Conservation (phyloP, 2,797 vertebrate genomes). For the Tragopan temminckii region DNA sequence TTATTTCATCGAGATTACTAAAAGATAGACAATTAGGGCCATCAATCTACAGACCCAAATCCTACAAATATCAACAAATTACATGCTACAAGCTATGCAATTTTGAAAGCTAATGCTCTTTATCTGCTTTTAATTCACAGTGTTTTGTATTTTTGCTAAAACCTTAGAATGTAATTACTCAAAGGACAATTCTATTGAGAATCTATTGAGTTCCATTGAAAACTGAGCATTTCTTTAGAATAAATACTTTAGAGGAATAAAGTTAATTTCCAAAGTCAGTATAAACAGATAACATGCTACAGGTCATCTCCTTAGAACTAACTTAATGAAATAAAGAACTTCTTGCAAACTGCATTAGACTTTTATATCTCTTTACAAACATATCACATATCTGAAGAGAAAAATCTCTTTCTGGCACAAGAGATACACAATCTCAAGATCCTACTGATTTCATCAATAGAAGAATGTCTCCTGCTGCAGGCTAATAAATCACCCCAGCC, state of each 20-base stretch:
- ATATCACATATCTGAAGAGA: background rate
- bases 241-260: background rate
- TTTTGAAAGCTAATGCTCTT: slow-evolving; percentile 43
- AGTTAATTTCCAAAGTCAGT: background rate
- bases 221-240: background rate
- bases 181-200: background rate
- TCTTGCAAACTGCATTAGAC: background rate
- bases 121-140: slow-evolving; percentile 21
- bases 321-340: background rate
- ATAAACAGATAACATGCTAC: background rate
- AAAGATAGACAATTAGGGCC: slow-evolving; percentile 3
- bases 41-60: slow-evolving; percentile 35
- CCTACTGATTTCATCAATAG: slow-evolving; percentile 18
- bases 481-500: slow-evolving; percentile 36
- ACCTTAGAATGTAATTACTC: background rate
- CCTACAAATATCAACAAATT: slow-evolving; percentile 57
- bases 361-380: background rate
- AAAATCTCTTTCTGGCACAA: background rate
- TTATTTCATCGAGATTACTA: slow-evolving; percentile 36
- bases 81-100: background rate
- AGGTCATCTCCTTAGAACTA: background rate
- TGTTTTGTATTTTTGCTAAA: background rate
- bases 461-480: background rate
- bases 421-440: background rate
- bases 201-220: background rate